phyloP scores from a whole-genome alignment of 2,113 vertebrate species.

The Candoia aspera region DNA sequence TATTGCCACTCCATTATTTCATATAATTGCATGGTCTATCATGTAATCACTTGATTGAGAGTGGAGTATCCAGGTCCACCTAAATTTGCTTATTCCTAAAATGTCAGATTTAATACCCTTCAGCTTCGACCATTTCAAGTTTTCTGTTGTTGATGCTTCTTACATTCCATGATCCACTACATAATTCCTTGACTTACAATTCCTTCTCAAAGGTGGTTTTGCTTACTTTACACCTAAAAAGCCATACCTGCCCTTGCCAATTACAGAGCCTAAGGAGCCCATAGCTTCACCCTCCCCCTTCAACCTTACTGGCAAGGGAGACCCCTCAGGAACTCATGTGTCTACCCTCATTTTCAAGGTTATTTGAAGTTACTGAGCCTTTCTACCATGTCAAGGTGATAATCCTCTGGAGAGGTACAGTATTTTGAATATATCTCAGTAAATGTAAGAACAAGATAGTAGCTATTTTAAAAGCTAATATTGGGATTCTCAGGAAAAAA shows the following conservation, averaged over 20 bases:
- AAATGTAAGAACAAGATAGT: background rate
- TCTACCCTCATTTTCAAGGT: background rate
- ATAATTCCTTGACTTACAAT: background rate
- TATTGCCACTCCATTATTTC: background rate
- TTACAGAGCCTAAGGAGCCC: background rate
- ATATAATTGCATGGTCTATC: background rate
- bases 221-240: background rate
- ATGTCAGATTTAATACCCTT: background rate
- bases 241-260: background rate
- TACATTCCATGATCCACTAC: background rate
- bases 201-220: background rate
- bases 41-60: too few relatives aligned
- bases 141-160: background rate
- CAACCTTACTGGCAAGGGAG: background rate
- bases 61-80: too few relatives aligned
- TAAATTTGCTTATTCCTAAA: background rate
- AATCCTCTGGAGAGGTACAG: background rate
- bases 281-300: background rate
- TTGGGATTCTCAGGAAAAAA: background rate
- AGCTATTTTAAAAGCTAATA: background rate
- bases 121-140: background rate
- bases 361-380: background rate
- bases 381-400: background rate
- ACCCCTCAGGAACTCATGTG: background rate
- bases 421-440: background rate